Base-by-base conservation (phyloP, 2,888 invertebrate genomes). In the Pelosia muscerda region DNA sequence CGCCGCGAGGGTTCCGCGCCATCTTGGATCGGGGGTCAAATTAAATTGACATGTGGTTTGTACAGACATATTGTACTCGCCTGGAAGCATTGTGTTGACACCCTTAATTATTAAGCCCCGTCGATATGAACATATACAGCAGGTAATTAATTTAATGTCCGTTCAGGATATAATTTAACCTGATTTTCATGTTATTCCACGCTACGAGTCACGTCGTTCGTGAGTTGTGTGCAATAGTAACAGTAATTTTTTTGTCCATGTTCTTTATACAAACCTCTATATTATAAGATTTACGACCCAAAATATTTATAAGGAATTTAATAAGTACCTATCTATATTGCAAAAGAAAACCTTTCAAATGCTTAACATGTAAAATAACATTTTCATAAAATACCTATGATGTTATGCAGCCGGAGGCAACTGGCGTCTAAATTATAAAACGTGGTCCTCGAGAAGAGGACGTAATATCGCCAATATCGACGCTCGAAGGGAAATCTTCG, bases 41-140 rank as follows among this genome's bases (percentile, higher is more conserved):
- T 95, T 93, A 92, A 94, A 93, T 94, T 93, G 93, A 92, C 92
- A 91, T 92, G 92, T 90, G 94, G 93, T 91, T 90, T 90, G 86
- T 88, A 87, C 91, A 90, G 89, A 90, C 92, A 90, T 90, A 93
- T 93, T 91, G 93, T 93, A 81, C 87, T 85, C 87, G 86, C 84
- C 86, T 86, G 82, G 84, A 79, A 84, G 87, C 88, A 92, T 93
- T 94, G 92, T 92, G 90, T 91, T 91, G 92, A 92, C 92, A 89
- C 92, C 93, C 92, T 91, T 94, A 93, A 94, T 94, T 93, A 92
- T 90, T 92, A 90, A 90, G 88, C 88, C 87, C 88, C 86, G 79
- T 83, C 87, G 88, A 90, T 91, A 89, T 86, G 86, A 88, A 81
- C 88, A 89, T 90, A 92, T 94, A 92, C 90, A 90, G 85, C 88